phyloP scores from a whole-genome alignment of 2,888 invertebrate species.

The Torymus aiolomorphi region DNA sequence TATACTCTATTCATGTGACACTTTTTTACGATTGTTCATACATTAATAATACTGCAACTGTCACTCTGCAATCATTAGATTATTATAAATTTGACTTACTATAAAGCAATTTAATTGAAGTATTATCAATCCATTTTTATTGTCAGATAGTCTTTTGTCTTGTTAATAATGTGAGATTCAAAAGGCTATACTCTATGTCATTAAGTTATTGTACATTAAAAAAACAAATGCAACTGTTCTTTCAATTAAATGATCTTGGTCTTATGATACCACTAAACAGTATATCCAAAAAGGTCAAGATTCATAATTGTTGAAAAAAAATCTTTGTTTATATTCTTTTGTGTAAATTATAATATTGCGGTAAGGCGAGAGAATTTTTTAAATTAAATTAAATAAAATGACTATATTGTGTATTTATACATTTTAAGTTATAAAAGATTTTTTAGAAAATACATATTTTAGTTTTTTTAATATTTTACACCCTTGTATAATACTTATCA shows the following conservation, averaged over 20 bases:
- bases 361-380: slow-evolving; percentile 34
- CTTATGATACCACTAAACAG: neutral
- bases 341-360: slow-evolving; percentile 42
- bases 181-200: slow-evolving; percentile 12
- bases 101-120: slow-evolving; percentile 24
- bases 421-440: slow-evolving; percentile 41
- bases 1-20: slow-evolving; percentile 40
- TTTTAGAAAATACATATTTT: slow-evolving; percentile 32
- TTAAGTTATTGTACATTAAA: neutral
- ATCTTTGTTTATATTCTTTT: slow-evolving; percentile 31
- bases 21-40: slow-evolving; percentile 38
- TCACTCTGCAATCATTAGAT: slow-evolving; percentile 19
- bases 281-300: slow-evolving; percentile 11
- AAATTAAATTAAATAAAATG: slow-evolving; percentile 29
- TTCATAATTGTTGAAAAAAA: slow-evolving; percentile 18
- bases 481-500: no score
- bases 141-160: slow-evolving; percentile 6
- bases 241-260: slow-evolving; percentile 21
- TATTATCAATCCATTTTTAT: slow-evolving; percentile 12
- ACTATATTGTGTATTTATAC: slow-evolving; percentile 31
- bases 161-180: slow-evolving; percentile 1
- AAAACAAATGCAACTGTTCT: slow-evolving; percentile 1
- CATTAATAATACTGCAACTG: slow-evolving; percentile 27
- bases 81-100: slow-evolving; percentile 22
- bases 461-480: slow-evolving; percentile 6